phyloP scores from a whole-genome alignment of 2,113 vertebrate genomes.

The Shinisaurus crocodilurus region DNA sequence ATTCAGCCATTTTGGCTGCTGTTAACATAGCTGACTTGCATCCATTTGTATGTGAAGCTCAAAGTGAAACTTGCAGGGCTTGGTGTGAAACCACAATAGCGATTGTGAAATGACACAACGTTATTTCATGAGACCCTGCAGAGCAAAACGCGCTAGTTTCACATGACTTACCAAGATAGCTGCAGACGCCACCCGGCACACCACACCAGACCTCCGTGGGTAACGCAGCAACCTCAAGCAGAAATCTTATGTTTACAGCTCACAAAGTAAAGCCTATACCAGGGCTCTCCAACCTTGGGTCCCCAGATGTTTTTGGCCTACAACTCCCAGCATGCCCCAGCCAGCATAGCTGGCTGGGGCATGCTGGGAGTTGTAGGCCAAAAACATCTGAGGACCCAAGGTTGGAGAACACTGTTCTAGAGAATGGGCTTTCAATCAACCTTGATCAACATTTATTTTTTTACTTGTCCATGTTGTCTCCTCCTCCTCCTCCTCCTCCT shows the following conservation, averaged over 20 bases:
- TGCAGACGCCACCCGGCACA: not conserved
- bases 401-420: too few relatives aligned
- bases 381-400: too few relatives aligned
- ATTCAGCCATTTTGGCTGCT: not conserved
- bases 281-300: too few relatives aligned
- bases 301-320: too few relatives aligned
- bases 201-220: too few relatives aligned
- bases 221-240: not conserved
- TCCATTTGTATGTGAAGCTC: not conserved
- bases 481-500: not conserved
- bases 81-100: conserved; percentile 13
- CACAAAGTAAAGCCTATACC: not conserved
- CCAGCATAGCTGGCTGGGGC: too few relatives aligned
- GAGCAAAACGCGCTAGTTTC: not conserved
- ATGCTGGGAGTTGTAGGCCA: too few relatives aligned
- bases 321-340: too few relatives aligned
- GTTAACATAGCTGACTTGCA: not conserved
- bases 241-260: not conserved
- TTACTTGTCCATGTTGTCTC: not conserved
- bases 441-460: not conserved
- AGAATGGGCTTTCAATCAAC: not conserved
- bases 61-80: conserved; percentile 22
- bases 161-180: not conserved
- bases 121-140: not conserved
- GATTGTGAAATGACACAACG: not conserved